Evolutionary conservation across 2,888 invertebrate genomes (phyloP).

Genomic region (Rotaria macrura): DNA sequence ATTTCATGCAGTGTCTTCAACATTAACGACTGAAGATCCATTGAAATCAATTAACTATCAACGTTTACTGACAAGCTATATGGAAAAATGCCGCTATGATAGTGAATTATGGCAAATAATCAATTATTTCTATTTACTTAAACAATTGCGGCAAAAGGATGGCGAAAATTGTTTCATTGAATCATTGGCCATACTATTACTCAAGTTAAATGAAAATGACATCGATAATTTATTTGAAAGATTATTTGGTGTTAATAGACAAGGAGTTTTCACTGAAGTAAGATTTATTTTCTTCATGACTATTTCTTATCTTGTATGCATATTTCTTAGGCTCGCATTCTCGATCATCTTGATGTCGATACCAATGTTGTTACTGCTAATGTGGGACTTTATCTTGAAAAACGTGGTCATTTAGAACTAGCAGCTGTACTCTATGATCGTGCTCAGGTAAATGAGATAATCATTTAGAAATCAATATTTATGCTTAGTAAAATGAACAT

Average conservation of each 20-base stretch:
- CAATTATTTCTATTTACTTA: conserved; percentile 6
- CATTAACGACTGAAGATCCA: background rate
- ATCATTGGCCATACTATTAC: background rate
- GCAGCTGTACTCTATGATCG: background rate
- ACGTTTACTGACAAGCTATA: background rate
- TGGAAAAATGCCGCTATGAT: conserved; percentile 16
- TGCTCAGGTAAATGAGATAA: background rate
- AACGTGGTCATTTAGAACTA: background rate
- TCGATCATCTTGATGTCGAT: conserved; percentile 16
- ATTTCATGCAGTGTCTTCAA: background rate
- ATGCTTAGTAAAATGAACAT: too few species aligned
- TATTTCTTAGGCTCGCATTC: background rate
- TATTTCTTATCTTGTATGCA: background rate
- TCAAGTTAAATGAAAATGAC: background rate
- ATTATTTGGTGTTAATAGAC: conserved; percentile 9
- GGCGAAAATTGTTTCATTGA: conserved; percentile 15
- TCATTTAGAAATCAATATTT: too few species aligned
- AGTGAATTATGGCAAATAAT: conserved; percentile 8
- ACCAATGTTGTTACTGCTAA: background rate
- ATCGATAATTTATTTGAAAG: background rate
- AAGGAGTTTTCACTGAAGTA: background rate
- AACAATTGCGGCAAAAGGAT: background rate
- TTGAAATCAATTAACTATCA: background rate
- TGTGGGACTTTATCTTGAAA: conserved; percentile 14
- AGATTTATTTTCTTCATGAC: background rate